Evolutionary conservation across 1,140 invertebrate species (phyloP), one percentile per base, ranked within the genome.

Genomic region (Drosophila baimaii): DNA sequence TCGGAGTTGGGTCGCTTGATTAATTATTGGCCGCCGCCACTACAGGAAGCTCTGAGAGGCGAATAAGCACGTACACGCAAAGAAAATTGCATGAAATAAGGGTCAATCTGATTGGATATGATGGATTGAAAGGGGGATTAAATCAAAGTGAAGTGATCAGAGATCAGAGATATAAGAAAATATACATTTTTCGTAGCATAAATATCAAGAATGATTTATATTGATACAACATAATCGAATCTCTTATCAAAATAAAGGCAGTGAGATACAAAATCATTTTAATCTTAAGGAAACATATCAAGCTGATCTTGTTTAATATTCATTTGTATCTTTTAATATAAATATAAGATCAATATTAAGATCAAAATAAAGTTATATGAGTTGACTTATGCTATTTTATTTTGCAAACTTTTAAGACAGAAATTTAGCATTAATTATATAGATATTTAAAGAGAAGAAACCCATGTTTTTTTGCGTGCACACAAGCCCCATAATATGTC

Each of bases 31-130:
- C 9, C 25, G 19, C 35, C 33, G 33, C 35, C 55, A 12, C 43
- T 58, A 57, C 65, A 71, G 69, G 69, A 72, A 72, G 69, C 69
- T 35, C 43, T 72, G n/a, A 25, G 33, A 47, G 19, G 5, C 27
- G 65, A 39, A 37, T 70, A 47, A 47, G 17, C 41, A 64, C 41
- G 43, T 21, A 33, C 35, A 54, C 51, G 51, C 31, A 35, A 35
- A 54, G 51, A 54, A 54, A 54, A 54, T 35, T 29, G 31, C 51
- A 35, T 37, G 51, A 54, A 54, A 54, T 54, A 23, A 23, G 51
- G 51, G 51, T 54, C 31, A 54, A 54, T 54, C 51, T 13, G 13
- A 35, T n/a, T 8, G 1, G 51, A 35, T 54, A 23, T 23, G 31
- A 12, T n/a, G 1, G 46, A 49, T 29, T 12, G 5, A n/a, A 10